Base-by-base conservation (phyloP, 2,888 invertebrate species). In the Athripsodes cinereus region DNA sequence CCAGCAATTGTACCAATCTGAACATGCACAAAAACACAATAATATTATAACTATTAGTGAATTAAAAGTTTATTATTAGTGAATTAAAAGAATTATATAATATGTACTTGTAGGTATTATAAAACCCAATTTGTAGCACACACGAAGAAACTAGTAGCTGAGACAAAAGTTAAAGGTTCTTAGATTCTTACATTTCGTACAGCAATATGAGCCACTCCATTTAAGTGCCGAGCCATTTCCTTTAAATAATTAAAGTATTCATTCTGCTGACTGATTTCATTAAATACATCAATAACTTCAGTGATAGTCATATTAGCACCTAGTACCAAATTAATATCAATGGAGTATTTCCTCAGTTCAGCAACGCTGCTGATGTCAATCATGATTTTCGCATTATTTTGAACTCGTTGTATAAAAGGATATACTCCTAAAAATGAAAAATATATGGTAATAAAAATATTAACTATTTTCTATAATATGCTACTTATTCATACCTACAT, bases 181-280 rank as follows among this genome's bases (percentile, higher is more conserved):
- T 40, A n/a, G 20, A 6, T 54, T 74, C 82, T 78, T 70, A 88
- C 87, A 73, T 89, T 90, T 69, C 89, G 76, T 1, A 90, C 84
- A 18, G 87, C 83, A 2, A 85, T 78, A 69, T 84, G 86, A 0
- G 88, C 90, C 1, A 90, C 82, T 52, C 86, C 69, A 65, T 86
- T 83, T 61, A 89, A 70, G 68, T 90, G 89, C n/a, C 81, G 72
- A 21, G 78, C 78, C 61, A 89, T 72, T 44, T 75, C 74, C 1
- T 71, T 69, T 55, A 86, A 70, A 68, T 89, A 87, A 1, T 71
- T 69, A 67, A 85, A 88, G 22, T 81, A 77, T 0, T 66, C 64
- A 46, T 80, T 74, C 13, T 69, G 72, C 3, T 66, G 70, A 0
- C 74, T 68, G 60, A 73, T 67, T 13, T 68, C 66, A 2, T 68